A percentile compares a stretch with the other conserved stretches of the same genome.
These are phyloP conservation scores for Actinia tenebrosa DNA, from an alignment of 64 coral and sea anemone species.

Conservation along the genomic window DNA sequence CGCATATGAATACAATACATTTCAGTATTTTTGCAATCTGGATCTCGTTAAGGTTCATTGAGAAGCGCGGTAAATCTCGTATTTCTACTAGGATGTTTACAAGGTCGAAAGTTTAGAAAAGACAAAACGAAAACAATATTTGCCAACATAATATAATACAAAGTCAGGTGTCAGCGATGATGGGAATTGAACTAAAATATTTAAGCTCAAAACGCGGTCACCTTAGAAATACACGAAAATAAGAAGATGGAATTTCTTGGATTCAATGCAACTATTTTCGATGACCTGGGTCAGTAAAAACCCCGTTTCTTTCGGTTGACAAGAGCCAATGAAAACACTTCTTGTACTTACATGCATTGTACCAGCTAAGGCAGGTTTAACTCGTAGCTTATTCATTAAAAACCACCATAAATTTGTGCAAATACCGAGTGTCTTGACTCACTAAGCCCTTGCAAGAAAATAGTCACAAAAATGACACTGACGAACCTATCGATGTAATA, in stretches of 20 bases:
- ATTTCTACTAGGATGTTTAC: neutral
- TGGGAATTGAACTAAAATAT: neutral
- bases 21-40: neutral
- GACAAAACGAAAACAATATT: neutral
- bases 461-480: neutral
- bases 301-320: neutral
- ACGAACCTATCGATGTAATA: neutral
- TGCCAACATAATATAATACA: neutral
- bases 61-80: neutral
- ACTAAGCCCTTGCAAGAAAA: neutral
- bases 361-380: neutral
- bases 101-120: slow-evolving; percentile 19
- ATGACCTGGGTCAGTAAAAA: neutral
- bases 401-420: neutral
- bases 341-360: neutral
- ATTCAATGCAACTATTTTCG: neutral
- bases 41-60: neutral
- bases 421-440: neutral
- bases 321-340: neutral
- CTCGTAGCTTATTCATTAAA: neutral
- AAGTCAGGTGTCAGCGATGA: neutral
- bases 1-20: neutral
- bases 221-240: neutral
- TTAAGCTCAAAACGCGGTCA: neutral
- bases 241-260: neutral